phyloP scores from a whole-genome alignment of 2,888 invertebrate species.

The Chrysodeixis includens region DNA sequence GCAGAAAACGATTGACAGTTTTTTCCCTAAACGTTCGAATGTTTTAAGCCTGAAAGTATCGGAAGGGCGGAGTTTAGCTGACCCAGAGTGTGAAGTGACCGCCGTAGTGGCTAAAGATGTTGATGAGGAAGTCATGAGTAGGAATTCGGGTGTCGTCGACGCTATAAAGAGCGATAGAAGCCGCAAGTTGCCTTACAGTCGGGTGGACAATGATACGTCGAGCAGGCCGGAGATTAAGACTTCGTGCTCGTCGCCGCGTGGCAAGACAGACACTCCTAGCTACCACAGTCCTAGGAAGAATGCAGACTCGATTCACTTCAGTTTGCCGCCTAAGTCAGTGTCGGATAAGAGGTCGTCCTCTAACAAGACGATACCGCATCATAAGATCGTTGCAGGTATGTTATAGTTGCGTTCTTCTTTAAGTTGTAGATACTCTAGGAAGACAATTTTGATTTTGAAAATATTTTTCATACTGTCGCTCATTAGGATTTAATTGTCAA shows the following conservation, averaged over 20 bases:
- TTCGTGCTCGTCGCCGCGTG: slow-evolving; percentile 66
- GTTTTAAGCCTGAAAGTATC: slow-evolving; percentile 57
- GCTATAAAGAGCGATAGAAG: slow-evolving; percentile 70
- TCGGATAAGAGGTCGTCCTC: slow-evolving; percentile 66
- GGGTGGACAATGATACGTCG: slow-evolving; percentile 65
- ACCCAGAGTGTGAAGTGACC: slow-evolving; percentile 50
- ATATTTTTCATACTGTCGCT: no score
- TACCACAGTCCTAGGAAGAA: slow-evolving; percentile 72
- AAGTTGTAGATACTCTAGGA: no score
- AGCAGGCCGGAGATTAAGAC: slow-evolving; percentile 64
- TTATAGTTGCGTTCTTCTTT: no score
- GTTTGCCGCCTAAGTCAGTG: slow-evolving; percentile 70
- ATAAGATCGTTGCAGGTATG: slow-evolving; percentile 84
- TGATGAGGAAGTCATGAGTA: slow-evolving; percentile 80
- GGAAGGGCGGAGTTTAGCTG: slow-evolving; percentile 50
- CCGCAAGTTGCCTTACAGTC: slow-evolving; percentile 60
- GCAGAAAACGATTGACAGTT: slow-evolving; percentile 75
- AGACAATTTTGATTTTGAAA: no score
- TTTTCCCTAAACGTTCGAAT: slow-evolving; percentile 67
- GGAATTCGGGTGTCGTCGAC: slow-evolving; percentile 72
- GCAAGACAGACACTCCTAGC: slow-evolving; percentile 59
- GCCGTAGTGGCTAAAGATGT: slow-evolving; percentile 56
- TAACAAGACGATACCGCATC: slow-evolving; percentile 72
- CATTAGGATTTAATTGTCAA: no score
- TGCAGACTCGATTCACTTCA: slow-evolving; percentile 73